Evolutionary conservation across 2,113 vertebrate genomes (phyloP).

Genomic region (Rostratula benghalensis): DNA sequence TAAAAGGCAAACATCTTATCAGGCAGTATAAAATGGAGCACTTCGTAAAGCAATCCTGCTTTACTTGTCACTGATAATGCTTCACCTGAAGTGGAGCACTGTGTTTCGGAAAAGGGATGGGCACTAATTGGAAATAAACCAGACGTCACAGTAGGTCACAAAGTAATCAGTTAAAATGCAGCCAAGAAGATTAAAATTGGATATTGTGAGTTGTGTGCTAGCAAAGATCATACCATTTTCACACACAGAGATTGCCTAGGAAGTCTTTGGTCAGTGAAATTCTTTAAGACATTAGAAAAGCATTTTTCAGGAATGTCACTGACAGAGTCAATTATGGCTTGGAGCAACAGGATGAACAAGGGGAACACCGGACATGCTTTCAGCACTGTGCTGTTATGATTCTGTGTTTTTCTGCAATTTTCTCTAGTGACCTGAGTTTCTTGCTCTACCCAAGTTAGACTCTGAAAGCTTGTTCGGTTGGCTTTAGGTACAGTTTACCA

Average conservation of each 20-base stretch:
- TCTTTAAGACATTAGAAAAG: neutral
- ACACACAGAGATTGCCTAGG: neutral
- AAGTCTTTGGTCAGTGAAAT: neutral
- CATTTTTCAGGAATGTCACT: neutral
- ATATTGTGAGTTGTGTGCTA: neutral
- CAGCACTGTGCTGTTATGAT: fast-evolving
- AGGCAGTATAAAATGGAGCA: neutral
- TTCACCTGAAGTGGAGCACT: neutral
- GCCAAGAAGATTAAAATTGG: neutral
- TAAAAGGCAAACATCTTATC: neutral
- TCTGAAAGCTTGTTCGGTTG: neutral
- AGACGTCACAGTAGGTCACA: neutral
- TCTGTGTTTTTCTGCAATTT: neutral
- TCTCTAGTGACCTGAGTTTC: neutral
- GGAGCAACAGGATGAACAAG: neutral
- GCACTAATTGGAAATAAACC: neutral
- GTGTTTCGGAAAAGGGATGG: neutral
- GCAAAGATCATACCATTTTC: neutral
- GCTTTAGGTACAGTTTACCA: fast-evolving
- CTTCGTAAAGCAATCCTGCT: neutral
- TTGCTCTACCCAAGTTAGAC: neutral
- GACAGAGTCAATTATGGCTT: neutral
- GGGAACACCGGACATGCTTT: neutral
- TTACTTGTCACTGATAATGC: neutral
- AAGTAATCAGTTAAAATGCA: neutral